phyloP scores from a whole-genome alignment of 2,888 invertebrate species.

The Caenorhabditis sulstoni region DNA sequence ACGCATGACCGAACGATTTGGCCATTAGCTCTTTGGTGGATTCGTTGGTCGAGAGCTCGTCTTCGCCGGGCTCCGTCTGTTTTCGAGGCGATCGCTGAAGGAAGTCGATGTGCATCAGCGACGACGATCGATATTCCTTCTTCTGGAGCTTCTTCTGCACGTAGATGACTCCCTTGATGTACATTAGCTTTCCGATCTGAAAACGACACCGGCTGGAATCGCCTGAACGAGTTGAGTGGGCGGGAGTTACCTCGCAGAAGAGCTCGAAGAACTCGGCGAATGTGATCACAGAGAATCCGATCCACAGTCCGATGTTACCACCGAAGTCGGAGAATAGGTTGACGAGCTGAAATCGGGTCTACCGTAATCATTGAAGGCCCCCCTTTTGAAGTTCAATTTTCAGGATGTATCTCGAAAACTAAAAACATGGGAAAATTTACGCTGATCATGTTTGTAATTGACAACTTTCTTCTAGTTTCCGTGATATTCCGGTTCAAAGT shows the following conservation, averaged over 20 bases:
- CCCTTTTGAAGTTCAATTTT: slow-evolving; percentile 34
- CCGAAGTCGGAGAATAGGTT: slow-evolving; percentile 81
- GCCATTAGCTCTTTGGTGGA: slow-evolving; percentile 48
- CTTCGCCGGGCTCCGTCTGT: slow-evolving; percentile 37
- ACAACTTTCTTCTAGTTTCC: too few relatives aligned
- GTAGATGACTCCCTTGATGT: slow-evolving; percentile 32
- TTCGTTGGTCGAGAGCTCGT: slow-evolving; percentile 50
- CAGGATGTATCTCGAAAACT: too few relatives aligned
- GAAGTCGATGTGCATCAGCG: slow-evolving; percentile 44
- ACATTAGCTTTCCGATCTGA: slow-evolving; percentile 39
- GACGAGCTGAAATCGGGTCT: slow-evolving; percentile 71
- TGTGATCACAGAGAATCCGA: slow-evolving; percentile 79
- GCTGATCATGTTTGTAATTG: too few relatives aligned
- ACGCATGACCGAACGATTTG: slow-evolving; percentile 25
- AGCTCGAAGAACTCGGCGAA: slow-evolving; percentile 69
- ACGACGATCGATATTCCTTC: slow-evolving; percentile 42
- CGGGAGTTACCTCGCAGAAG: slow-evolving; percentile 56
- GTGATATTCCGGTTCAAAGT: too few relatives aligned
- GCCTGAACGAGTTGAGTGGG: neutral
- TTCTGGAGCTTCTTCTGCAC: slow-evolving; percentile 39
- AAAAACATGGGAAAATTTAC: too few relatives aligned
- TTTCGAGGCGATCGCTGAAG: slow-evolving; percentile 39
- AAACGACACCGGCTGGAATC: too few relatives aligned
- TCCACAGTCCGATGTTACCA: slow-evolving; percentile 81
- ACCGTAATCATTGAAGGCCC: slow-evolving; percentile 1